Base-by-base conservation (phyloP, 2,797 vertebrate species). In the Benthosema pterotum region DNA sequence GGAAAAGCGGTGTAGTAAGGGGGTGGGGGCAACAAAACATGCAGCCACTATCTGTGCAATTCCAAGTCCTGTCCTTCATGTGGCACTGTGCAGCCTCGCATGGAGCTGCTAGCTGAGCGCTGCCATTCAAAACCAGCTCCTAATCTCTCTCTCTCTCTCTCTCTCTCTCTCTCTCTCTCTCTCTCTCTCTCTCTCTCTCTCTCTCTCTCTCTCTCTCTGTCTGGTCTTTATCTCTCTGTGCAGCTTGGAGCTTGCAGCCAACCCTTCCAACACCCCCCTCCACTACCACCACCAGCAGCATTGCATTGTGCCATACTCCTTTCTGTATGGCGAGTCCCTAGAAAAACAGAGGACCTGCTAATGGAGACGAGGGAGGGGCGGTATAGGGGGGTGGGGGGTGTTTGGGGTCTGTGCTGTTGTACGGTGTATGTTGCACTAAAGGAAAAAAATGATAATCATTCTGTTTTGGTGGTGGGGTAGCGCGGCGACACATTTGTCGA, bases 151-250 rank as follows among this genome's bases (percentile, higher is more conserved):
- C 54, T 19, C 61, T 22, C 74, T 18, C 69, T 57, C 53, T n/a
- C 75, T 60, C 74, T 47, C 77, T 51, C 48, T 46, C 67, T 25
- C 71, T 52, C 65, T 56, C 59, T 25, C 72, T 60, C 72, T 32
- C 28, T 32, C 28, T 32, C 28, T 32, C 28, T 32, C 28, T 19
- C 61, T 22, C 74, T 22, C 52, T 14, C 74, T 60, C 74, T 47
- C 77, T 50, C 48, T 45, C 67, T 25, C 71, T 52, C 65, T 55
- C 59, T 25, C 72, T 60, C 69, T 57, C 16, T 82, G 87, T 90
- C 84, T 90, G 85, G 83, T 84, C 87, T 90, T 93, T 93, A 93
- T 93, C 92, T 88, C 89, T 79, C 72, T 68, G 75, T 89, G 89
- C 92, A 93, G 88, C 90, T 93, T 92, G 88, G 83, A 86, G 89